Evolutionary conservation across 2,113 vertebrate genomes (phyloP).

Genomic region (Odobenus rosmarus): DNA sequence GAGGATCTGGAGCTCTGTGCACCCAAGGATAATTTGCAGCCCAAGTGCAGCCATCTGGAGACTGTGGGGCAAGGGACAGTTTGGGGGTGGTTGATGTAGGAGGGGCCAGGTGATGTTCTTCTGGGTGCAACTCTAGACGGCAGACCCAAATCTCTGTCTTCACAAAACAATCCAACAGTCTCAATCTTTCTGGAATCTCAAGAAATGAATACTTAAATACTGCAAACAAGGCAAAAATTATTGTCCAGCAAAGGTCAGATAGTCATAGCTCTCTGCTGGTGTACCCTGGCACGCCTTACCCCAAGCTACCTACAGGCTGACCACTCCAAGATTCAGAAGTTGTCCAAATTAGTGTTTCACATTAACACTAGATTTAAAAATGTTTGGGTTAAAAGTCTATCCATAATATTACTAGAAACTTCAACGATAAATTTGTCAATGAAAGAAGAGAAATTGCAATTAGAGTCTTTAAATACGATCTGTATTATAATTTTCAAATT

Average conservation of each 20-base stretch:
- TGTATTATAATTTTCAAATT: conserved; percentile 19
- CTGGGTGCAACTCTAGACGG: neutral
- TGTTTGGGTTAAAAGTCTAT: neutral
- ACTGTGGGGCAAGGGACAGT: neutral
- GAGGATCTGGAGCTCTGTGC: neutral
- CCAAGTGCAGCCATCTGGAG: neutral
- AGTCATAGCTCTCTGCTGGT: neutral
- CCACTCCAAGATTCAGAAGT: neutral
- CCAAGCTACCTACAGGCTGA: neutral
- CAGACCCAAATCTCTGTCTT: neutral
- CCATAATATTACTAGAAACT: neutral
- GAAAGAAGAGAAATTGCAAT: neutral
- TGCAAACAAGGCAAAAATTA: neutral
- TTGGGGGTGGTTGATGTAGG: neutral
- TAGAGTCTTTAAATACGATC: neutral
- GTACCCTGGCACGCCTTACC: neutral
- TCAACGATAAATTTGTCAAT: conserved; percentile 4
- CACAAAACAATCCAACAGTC: neutral
- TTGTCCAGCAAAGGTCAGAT: neutral
- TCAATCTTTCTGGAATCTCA: neutral
- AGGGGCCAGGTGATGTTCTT: neutral
- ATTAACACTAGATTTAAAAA: neutral
- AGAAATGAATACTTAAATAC: neutral
- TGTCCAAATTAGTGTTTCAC: neutral
- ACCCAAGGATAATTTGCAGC: neutral